Evolutionary conservation across 2,797 vertebrate genomes (phyloP).

Genomic region (Coreius guichenoti): DNA sequence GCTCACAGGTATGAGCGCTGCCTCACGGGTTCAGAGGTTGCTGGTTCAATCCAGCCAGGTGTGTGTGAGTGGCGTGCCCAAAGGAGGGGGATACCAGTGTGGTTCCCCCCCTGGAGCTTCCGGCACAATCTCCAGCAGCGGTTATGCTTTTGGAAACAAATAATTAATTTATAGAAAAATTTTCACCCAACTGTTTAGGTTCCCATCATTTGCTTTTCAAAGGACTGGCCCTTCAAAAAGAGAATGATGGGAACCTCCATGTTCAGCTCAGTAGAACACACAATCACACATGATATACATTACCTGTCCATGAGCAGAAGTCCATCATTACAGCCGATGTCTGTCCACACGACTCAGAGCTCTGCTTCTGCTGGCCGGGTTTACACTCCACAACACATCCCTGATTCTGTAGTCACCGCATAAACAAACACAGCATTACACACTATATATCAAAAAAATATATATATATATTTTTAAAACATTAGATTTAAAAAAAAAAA

Average conservation of each 20-base stretch:
- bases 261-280: no score
- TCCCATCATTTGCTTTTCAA: background rate
- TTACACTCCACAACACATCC: no score
- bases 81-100: background rate
- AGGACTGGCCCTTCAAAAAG: background rate
- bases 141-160: background rate
- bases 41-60: background rate
- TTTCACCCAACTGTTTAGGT: background rate
- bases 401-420: no score
- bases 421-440: no score
- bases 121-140: rapidly evolving
- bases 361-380: background rate
- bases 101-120: background rate
- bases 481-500: no score
- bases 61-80: background rate
- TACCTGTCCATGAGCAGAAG: no score
- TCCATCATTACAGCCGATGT: no score
- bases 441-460: no score
- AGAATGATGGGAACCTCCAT: background rate
- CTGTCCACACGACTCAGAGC: no score
- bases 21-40: background rate
- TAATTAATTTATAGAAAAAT: background rate
- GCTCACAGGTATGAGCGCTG: background rate
- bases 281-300: background rate
- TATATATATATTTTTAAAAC: no score